Evolutionary conservation across 2,888 invertebrate species (phyloP).

Genomic region (Pammene aurita): DNA sequence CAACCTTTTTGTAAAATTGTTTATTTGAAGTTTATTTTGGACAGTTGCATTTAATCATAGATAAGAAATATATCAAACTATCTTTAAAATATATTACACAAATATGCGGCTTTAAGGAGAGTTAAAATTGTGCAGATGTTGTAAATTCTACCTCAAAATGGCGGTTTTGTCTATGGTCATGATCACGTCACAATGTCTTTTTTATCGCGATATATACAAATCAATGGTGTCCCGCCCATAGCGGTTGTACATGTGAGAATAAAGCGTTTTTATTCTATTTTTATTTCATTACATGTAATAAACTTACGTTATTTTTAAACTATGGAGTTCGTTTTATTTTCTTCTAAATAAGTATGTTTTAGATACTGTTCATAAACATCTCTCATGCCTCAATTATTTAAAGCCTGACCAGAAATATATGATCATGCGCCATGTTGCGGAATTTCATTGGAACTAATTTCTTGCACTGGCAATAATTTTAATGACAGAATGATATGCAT

Average conservation of each 20-base stretch:
- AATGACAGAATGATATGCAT: no score
- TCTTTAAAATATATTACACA: background rate
- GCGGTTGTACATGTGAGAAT: slow-evolving; percentile 64
- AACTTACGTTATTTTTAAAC: slow-evolving; percentile 83
- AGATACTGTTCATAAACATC: no score
- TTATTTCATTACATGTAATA: slow-evolving; percentile 83
- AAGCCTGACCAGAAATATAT: no score
- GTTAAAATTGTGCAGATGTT: slow-evolving; percentile 1
- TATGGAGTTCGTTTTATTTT: slow-evolving; percentile 65
- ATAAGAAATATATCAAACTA: background rate
- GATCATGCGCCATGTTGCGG: no score
- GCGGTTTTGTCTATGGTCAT: slow-evolving; percentile 18
- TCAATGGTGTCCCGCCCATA: slow-evolving; percentile 47
- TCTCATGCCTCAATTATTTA: no score
- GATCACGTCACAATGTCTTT: slow-evolving; percentile 34
- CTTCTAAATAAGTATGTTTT: background rate
- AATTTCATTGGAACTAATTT: no score
- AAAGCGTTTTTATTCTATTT: slow-evolving; percentile 77
- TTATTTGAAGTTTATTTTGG: background rate
- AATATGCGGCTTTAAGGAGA: slow-evolving; percentile 4
- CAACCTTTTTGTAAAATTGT: background rate
- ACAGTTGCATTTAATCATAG: background rate
- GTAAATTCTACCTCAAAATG: slow-evolving; percentile 22
- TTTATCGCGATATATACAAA: slow-evolving; percentile 45
- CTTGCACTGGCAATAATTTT: no score